Percentiles rank a stretch among this genome's conserved stretches.
These are phyloP conservation scores for Tragelaphus scriptus DNA, from an alignment of 2,113 vertebrate species.

Conservation along the genomic window DNA sequence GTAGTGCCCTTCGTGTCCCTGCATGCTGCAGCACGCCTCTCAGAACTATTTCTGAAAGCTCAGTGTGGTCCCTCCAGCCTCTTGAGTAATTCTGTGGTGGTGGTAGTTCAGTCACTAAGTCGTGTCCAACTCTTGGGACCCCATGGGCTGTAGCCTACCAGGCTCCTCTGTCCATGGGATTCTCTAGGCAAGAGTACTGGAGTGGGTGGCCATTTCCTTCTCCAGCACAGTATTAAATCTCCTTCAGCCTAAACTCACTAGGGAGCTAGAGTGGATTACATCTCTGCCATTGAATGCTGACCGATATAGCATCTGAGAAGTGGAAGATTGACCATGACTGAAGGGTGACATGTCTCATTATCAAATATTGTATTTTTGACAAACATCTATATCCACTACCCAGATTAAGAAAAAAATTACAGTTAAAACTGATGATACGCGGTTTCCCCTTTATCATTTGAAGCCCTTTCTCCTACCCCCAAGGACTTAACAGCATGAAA, in stretches of 20 bases:
- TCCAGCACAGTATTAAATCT: neutral
- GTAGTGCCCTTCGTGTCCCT: neutral
- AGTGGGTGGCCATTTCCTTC: neutral
- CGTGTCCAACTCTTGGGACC: accelerated
- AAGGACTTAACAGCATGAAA: neutral
- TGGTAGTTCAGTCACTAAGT: neutral
- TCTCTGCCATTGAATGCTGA: neutral
- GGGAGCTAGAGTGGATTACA: neutral
- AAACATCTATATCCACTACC: neutral
- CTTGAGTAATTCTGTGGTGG: neutral
- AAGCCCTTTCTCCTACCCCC: neutral
- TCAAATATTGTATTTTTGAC: neutral
- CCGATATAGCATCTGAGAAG: neutral
- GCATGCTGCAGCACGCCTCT: neutral
- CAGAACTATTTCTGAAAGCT: neutral
- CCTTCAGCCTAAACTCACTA: neutral
- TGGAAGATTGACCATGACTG: neutral
- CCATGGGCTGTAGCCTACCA: neutral
- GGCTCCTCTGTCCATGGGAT: neutral
- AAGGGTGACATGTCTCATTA: neutral
- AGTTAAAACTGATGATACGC: neutral
- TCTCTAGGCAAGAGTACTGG: neutral
- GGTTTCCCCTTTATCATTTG: neutral
- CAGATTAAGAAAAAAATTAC: neutral
- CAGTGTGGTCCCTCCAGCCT: neutral